phyloP scores from a whole-genome alignment of 2,113 vertebrate species.

The Kryptolebias marmoratus region DNA sequence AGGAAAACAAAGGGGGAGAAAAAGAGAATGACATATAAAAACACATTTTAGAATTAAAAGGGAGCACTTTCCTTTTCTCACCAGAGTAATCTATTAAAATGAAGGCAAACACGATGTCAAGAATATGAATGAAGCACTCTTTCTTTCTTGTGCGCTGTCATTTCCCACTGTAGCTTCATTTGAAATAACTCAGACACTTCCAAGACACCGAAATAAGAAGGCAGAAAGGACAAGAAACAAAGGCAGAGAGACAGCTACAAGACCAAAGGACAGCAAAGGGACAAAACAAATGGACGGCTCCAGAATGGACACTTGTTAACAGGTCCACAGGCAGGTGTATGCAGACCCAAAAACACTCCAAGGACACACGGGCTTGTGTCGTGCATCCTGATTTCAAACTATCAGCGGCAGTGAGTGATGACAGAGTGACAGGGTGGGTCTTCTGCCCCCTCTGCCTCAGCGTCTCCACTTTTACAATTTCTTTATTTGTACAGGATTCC shows the following conservation, averaged over 20 bases:
- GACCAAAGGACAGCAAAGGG: slow-evolving; percentile 11
- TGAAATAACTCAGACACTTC: slow-evolving; percentile 59
- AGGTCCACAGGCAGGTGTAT: slow-evolving; percentile 4
- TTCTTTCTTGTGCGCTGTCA: slow-evolving; percentile 25
- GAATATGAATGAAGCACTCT: neutral
- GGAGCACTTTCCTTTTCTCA: neutral
- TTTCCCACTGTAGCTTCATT: slow-evolving; percentile 48
- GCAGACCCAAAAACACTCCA: neutral
- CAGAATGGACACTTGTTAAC: neutral
- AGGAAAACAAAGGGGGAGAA: neutral
- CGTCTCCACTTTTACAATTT: slow-evolving; percentile 69
- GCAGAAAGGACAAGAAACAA: slow-evolving; percentile 6
- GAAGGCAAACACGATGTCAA: slow-evolving; percentile 4
- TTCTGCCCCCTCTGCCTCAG: slow-evolving; percentile 33
- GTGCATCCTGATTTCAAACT: slow-evolving; percentile 33
- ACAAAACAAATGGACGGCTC: neutral
- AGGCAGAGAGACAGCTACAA: slow-evolving; percentile 4
- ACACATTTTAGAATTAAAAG: neutral
- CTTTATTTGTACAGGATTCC: slow-evolving; percentile 74
- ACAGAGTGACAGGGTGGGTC: slow-evolving; percentile 54
- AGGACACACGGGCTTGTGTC: neutral
- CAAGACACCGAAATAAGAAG: slow-evolving; percentile 28
- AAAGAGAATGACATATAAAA: neutral
- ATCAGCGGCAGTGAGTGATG: slow-evolving; percentile 32
- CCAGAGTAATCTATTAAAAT: neutral